Conservation (phyloP, 1,140 invertebrate genomes). For the Brachionus asplanchnoidis region DNA sequence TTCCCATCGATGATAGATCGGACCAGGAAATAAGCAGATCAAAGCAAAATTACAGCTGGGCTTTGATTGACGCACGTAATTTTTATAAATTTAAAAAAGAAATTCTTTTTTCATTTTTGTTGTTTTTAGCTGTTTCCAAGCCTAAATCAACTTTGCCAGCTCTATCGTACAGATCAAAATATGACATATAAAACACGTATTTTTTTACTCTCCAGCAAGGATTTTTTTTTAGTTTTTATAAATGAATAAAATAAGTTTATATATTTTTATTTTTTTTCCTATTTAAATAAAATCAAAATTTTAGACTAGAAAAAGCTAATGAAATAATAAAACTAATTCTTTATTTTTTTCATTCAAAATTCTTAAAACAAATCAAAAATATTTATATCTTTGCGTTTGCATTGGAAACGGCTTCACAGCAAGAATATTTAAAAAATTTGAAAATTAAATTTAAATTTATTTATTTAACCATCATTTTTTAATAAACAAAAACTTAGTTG, state of each 20-base stretch:
- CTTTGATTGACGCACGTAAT: slow-evolving; percentile 9
- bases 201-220: background rate
- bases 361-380: too few species aligned
- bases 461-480: too few species aligned
- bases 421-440: too few species aligned
- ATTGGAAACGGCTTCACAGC: too few species aligned
- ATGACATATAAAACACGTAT: background rate
- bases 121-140: background rate
- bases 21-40: background rate
- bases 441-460: too few species aligned
- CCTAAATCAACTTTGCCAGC: background rate
- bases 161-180: background rate
- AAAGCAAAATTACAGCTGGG: background rate
- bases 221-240: background rate
- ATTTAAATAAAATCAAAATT: background rate
- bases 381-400: too few species aligned
- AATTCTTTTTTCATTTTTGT: background rate
- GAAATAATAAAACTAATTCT: too few species aligned
- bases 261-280: background rate
- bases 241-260: background rate
- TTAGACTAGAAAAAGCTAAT: background rate
- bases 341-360: too few species aligned
- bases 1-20: background rate
- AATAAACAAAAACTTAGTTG: too few species aligned
- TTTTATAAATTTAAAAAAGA: background rate